Base-by-base conservation (phyloP, 2,888 invertebrate genomes). In the Synergus gifuensis region DNA sequence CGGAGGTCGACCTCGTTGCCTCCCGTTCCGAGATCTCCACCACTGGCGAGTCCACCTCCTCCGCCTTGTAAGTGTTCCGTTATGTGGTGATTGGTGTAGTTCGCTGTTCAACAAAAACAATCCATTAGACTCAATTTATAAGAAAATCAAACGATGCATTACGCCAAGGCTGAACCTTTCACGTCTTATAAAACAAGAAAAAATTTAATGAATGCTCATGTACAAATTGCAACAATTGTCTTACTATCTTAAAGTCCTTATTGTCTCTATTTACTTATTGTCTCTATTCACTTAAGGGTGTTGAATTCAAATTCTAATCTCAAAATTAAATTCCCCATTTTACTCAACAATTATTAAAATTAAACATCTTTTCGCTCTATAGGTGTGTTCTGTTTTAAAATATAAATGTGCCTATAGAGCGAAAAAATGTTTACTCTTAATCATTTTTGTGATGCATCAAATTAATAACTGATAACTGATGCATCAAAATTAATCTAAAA, bases 51-150 rank as follows among this genome's bases (percentile, higher is more conserved):
- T 28, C 83, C 85, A 14, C 85, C 84, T 76, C 79, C 84, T 77
- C 90, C 90, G 44, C 87, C 88, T 84, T 89, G 90, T 78, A 90
- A 86, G 84, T 90, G 90, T 77, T 89, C 91, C 84, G 89, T 86
- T 89, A 90, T 93, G 91, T 85, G 91, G 82, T 92, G 91, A 85
- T 88, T 91, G 83, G 86, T 88, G 85, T 92, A 92, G 83, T 88
- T 90, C 81, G 91, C 91, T 91, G 83, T 1, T 86, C 86, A 77
- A 46, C 76, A 69, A 42, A 81, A 64, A 42, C 22, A 28, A 49
- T 44, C 14, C n/a, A 78, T 60, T 79, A 76, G 58, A 40, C 60
- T 76, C 42, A 12, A 44, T 22, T 42, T 40, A 7, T 2, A 28
- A 73, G 8, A n/a, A 63, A 54, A 16, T 4, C 49, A 7, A 49